A percentile compares a stretch with the other conserved stretches of the same genome.
These are phyloP conservation scores for Dryobotodes eremita DNA, from an alignment of 2,888 invertebrate genomes.

Conservation along the genomic window DNA sequence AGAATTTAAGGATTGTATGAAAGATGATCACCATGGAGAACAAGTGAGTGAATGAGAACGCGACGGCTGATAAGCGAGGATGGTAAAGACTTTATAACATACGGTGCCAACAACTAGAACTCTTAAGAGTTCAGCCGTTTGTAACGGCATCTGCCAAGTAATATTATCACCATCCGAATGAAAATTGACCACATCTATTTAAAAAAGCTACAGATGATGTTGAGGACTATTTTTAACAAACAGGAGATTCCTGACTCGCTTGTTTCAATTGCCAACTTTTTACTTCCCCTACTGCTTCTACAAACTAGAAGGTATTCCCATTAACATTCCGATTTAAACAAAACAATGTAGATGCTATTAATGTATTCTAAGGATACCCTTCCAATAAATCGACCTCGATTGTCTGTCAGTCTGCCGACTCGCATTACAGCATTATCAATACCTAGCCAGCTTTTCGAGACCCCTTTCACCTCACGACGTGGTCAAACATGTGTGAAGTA, in stretches of 20 bases:
- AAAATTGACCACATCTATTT: background rate
- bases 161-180: background rate
- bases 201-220: background rate
- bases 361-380: conserved; percentile 57
- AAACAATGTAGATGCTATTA: conserved; percentile 62
- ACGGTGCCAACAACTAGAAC: background rate
- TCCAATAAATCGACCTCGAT: conserved; percentile 71
- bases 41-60: background rate
- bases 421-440: conserved; percentile 57
- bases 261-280: background rate
- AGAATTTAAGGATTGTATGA: too few species aligned
- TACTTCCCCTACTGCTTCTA: background rate
- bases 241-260: background rate
- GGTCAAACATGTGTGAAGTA: conserved; percentile 49
- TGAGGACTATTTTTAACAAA: background rate
- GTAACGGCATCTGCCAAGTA: background rate
- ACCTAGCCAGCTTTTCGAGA: conserved; percentile 45
- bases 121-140: background rate
- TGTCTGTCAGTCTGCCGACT: conserved; percentile 75
- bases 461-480: conserved; percentile 28
- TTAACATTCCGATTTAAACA: conserved; percentile 46
- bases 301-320: conserved; percentile 25
- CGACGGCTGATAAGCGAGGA: background rate
- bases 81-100: background rate
- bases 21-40: background rate